Evolutionary conservation across 1,140 invertebrate genomes (phyloP), one percentile per base, ranked within the genome.

Genomic region (Caerostris darwini): DNA sequence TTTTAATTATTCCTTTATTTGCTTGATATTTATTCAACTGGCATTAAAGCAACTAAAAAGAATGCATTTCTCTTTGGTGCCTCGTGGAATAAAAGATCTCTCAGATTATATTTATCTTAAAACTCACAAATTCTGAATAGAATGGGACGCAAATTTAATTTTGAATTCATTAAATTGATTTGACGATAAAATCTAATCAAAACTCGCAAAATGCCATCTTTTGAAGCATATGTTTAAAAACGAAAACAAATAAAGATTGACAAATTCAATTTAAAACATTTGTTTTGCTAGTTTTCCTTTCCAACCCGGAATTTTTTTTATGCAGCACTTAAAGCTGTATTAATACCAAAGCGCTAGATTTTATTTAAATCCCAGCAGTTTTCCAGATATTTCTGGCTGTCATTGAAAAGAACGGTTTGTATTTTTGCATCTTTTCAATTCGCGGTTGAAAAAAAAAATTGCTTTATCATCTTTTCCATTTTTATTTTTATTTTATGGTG

Each of bases 251-350:
- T 92, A 92, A 90, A 92, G 90, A 92, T 92, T 92, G 90, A 92
- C 90, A 92, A 92, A 92, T 92, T 92, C 90, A 92, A 92, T 92
- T 92, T 92, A 56, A 85, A 56, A 34, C 81, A 92, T 92, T 92
- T 85, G 90, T 85, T 92, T 85, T 85, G 57, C 59, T 34, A 12
- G 50, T 64, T 89, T 50, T 57, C 50, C 64, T 56, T 71, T 69
- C n/a, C 57, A 69, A 83, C 3, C 17, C 4, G 4, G 7, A 83
- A 77, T 50, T 87, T 64, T 87, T 69, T 67, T 57, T 64, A 64
- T 89, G 14, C 59, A 54, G 54, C 17, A 83, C 71, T 67, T 53
- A 89, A 71, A 89, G 87, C 14, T 19, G 61, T 19, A 71, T 69
- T 89, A 89, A 89, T 89, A 89, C 87, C 87, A 67, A 71, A 61